Conservation (phyloP, 2,888 invertebrate genomes). For the Caradrina clavipalpis region DNA sequence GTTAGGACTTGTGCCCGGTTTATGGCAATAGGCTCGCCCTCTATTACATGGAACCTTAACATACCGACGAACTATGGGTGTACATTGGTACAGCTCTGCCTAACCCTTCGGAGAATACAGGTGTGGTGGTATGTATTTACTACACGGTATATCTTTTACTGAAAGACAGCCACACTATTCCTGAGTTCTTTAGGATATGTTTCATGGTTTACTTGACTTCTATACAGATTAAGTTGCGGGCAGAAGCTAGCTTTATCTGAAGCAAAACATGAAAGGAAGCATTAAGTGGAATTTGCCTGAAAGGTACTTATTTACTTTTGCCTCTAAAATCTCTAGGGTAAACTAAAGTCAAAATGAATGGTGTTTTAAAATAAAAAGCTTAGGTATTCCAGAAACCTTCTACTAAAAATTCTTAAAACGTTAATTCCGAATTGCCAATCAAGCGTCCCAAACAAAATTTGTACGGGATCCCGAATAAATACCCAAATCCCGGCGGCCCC, state of each 20-base stretch:
- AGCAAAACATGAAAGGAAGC: background rate
- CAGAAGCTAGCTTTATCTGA: background rate
- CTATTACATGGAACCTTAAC: too few relatives aligned
- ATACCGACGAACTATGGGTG: too few relatives aligned
- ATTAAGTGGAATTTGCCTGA: background rate
- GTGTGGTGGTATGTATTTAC: too few relatives aligned
- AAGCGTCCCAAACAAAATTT: constrained; percentile 69
- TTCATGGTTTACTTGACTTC: too few relatives aligned
- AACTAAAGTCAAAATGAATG: constrained; percentile 12
- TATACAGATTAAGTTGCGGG: too few relatives aligned
- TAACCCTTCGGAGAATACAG: too few relatives aligned
- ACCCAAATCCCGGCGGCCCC: constrained; percentile 67
- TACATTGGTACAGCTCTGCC: too few relatives aligned
- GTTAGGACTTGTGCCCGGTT: too few relatives aligned
- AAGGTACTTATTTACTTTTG: background rate
- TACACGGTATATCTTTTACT: too few relatives aligned
- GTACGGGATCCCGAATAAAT: constrained; percentile 71
- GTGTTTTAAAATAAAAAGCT: constrained; percentile 46
- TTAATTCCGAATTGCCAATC: constrained; percentile 67
- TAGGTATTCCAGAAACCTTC: constrained; percentile 11
- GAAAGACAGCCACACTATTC: too few relatives aligned
- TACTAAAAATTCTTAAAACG: constrained; percentile 57
- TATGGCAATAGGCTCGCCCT: too few relatives aligned
- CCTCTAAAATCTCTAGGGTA: background rate
- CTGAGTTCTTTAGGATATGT: too few relatives aligned